Evolutionary conservation across 1,140 invertebrate genomes (phyloP), one percentile per base, ranked within the genome.

Genomic region (Drosophila nannoptera): DNA sequence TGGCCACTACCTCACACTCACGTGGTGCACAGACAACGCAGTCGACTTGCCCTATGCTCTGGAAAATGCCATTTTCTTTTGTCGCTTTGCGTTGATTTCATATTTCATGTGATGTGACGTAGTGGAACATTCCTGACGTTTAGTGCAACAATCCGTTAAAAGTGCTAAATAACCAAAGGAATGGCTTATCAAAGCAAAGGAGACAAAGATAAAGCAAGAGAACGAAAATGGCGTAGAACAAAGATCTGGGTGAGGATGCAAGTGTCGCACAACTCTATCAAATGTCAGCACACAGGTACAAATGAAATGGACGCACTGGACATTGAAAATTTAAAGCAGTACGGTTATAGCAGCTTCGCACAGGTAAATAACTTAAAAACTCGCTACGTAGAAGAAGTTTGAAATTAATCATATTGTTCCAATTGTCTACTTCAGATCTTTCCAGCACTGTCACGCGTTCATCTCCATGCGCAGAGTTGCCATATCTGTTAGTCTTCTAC

Each of bases 41-140:
- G 50, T 8, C 45, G 45, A 8, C 36, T 43, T 40, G 22, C 14
- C 22, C 22, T 22, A 22, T 22, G 40, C 38, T 29, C 11, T 43
- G 5, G 45, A 60, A 59, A 53, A 66, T 63, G 9, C 38, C 8
- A 46, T 46, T 63, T 35, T 54, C 16, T 33, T 36, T 59, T 12
- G 32, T 52, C 38, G 63, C 45, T 46, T 14, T 12, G 75, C 60
- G 43, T 56, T 71, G 22, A 67, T 75, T 70, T 35, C 59, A 83
- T 82, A 88, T 50, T 83, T 88, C 87, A 88, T 88, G 87, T 88
- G 87, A 88, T 88, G 87, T 88, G 87, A 88, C 87, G 87, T 88
- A 88, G 87, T 88, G 87, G 87, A 88, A 88, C 83, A 88, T 88
- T 80, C 83, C 87, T 80, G 62, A 43, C 64, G 73, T 88, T 80